Base-by-base conservation (phyloP, 2,888 invertebrate species). In the Ophion obscuratus region DNA sequence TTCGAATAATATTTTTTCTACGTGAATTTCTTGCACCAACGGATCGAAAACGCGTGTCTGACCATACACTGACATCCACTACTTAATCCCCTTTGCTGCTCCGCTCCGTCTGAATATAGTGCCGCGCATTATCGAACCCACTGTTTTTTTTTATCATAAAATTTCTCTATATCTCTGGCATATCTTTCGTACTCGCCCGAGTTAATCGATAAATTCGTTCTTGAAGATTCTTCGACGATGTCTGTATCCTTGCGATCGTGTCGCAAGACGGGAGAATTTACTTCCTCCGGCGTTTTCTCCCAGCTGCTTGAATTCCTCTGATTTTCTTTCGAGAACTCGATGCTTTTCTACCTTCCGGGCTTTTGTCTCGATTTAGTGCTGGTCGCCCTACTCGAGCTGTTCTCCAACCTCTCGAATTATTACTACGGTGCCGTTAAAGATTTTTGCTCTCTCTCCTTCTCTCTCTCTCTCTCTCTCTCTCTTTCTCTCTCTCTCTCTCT, bases 231-330 rank as follows among this genome's bases (percentile, higher is more conserved):
- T 27, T 53, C 17, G n/a, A 24, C 31, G 24, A 40, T 6, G 10
- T 53, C 66, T 31, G 24, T 9, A 24, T 20, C 20, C 53, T 27
- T 24, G 27, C 57, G 31, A 59, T 11, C 59, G 67, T 62, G 74
- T 78, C 74, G 74, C 31, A n/a, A 61, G 61, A 24, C 24, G 27
- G 53, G 74, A n/a, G 59, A 78, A 78, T 85, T 85, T 85, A 68
- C 68, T 85, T 67, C 40, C 61, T 57, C 77, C 84, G 10, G 77
- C 73, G 61, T 77, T 84, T 66, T 71, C 61, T 53, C 27, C 67
- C 66, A 68, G 40, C 70, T 77, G 73, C 67, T 84, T 77, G 81
- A 81, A 77, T 73, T 68, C 66, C 47, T 78, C 71, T 78, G 70
- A 79, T 74, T 77, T 68, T 68, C 68, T 27, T 64, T 53, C 78